These are phyloP conservation scores for Menidia menidia DNA, from an alignment of 2,797 vertebrate genomes.

Conservation along the genomic window DNA sequence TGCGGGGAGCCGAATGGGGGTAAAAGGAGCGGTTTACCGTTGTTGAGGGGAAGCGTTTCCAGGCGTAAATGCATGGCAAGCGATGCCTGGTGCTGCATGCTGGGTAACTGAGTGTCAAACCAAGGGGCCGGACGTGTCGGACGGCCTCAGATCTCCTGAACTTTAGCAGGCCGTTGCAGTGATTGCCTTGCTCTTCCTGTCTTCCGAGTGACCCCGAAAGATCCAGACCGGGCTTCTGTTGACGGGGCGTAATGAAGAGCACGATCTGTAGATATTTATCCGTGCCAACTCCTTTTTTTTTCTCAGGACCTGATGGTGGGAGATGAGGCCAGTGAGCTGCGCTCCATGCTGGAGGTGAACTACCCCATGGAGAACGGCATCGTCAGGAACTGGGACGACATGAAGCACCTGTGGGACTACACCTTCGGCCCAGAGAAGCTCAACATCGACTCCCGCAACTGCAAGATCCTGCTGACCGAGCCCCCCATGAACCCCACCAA, in stretches of 20 bases:
- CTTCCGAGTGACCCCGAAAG: background rate
- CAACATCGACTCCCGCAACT: conserved; percentile 82
- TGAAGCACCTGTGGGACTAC: conserved; percentile 89
- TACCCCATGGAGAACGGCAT: conserved; percentile 90
- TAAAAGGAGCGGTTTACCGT: conserved; percentile 61
- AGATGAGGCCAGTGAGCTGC: conserved; percentile 87
- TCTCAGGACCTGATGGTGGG: conserved; percentile 88
- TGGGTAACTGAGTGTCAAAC: conserved; percentile 54
- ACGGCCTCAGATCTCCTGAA: conserved; percentile 12
- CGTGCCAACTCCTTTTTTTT: conserved; percentile 7
- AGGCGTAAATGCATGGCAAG: conserved; percentile 72
- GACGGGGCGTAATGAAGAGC: background rate
- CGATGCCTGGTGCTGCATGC: conserved; percentile 74
- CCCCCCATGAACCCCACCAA: conserved; percentile 88
- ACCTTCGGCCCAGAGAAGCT: conserved; percentile 87
- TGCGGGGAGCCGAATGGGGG: conserved; percentile 64
- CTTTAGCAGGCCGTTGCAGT: conserved; percentile 17
- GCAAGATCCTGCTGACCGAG: conserved; percentile 87
- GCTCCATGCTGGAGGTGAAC: conserved; percentile 87
- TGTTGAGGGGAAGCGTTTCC: conserved; percentile 51
- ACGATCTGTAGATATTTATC: conserved; percentile 3
- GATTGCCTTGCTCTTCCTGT: background rate
- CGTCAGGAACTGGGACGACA: conserved; percentile 88
- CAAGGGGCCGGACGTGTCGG: conserved; percentile 11
- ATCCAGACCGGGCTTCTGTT: conserved; percentile 13